Conservation (phyloP, 1,140 invertebrate genomes). For the Drosophila truncata region DNA sequence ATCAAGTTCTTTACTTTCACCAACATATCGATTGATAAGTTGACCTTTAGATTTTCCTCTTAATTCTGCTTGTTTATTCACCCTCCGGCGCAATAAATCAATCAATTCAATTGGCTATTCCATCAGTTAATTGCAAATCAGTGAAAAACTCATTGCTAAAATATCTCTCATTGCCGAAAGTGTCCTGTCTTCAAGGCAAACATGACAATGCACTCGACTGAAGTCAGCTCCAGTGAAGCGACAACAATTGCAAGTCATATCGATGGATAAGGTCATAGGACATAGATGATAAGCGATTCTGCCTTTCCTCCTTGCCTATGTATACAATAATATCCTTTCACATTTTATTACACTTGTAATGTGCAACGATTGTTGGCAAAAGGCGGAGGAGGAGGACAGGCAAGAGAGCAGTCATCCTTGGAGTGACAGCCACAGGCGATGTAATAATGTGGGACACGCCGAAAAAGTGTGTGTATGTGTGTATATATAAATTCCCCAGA, state of each 20-base stretch:
- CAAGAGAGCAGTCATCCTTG: slow-evolving; percentile 54
- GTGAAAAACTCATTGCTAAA: slow-evolving; percentile 16
- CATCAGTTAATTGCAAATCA: slow-evolving; percentile 39
- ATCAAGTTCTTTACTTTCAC: too few species aligned
- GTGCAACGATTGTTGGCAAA: slow-evolving; percentile 66
- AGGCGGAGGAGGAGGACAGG: not conserved
- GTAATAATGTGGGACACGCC: slow-evolving; percentile 66
- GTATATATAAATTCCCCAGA: slow-evolving; percentile 5
- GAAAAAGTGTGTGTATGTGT: slow-evolving; percentile 30
- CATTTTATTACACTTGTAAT: slow-evolving; percentile 83
- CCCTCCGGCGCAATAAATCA: slow-evolving; percentile 9
- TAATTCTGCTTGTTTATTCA: not conserved
- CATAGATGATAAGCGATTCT: slow-evolving; percentile 22
- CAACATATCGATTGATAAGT: not conserved
- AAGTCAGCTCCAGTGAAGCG: slow-evolving; percentile 17
- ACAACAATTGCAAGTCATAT: slow-evolving; percentile 49
- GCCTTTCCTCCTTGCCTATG: slow-evolving; percentile 22
- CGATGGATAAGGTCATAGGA: slow-evolving; percentile 10
- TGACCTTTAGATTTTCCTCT: not conserved
- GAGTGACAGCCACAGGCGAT: slow-evolving; percentile 58
- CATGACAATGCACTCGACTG: slow-evolving; percentile 44
- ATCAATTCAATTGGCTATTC: slow-evolving; percentile 15
- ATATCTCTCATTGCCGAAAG: slow-evolving; percentile 12
- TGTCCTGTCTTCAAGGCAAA: slow-evolving; percentile 23
- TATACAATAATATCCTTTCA: slow-evolving; percentile 77